Evolutionary conservation across 2,888 invertebrate genomes (phyloP).

Genomic region (Oligia latruncula): DNA sequence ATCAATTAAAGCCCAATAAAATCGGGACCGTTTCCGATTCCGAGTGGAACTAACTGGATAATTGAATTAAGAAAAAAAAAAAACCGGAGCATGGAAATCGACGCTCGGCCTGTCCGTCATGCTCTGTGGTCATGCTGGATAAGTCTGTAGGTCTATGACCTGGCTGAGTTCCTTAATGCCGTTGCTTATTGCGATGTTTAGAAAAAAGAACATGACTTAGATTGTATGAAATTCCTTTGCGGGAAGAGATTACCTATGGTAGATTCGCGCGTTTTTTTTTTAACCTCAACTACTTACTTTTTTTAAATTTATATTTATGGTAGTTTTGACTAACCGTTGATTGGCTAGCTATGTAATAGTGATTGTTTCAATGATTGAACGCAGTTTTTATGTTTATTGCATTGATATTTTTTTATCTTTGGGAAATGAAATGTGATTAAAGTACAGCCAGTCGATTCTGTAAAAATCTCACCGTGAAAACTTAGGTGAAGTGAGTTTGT

Average conservation of each 20-base stretch:
- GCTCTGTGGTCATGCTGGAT: slow-evolving; percentile 62
- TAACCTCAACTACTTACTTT: background rate
- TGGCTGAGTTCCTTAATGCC: slow-evolving; percentile 52
- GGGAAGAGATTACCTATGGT: slow-evolving; percentile 15
- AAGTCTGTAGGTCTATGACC: slow-evolving; percentile 62
- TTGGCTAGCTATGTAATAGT: slow-evolving; percentile 4
- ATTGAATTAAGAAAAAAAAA: slow-evolving; percentile 62
- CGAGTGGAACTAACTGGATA: slow-evolving; percentile 61
- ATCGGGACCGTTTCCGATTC: slow-evolving; percentile 54
- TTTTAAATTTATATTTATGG: background rate
- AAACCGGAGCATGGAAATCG: slow-evolving; percentile 66
- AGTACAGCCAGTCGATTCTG: too few relatives aligned
- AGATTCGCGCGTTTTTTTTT: slow-evolving; percentile 1
- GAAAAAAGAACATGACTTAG: slow-evolving; percentile 53
- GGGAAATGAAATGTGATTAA: background rate
- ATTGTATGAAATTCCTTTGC: slow-evolving; percentile 55
- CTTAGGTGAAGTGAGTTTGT: too few relatives aligned
- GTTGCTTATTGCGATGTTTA: slow-evolving; percentile 48
- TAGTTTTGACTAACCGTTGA: slow-evolving; percentile 17
- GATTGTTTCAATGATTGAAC: slow-evolving; percentile 25
- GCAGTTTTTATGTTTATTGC: slow-evolving; percentile 13
- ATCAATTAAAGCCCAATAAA: slow-evolving; percentile 60
- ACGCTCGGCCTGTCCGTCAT: slow-evolving; percentile 59
- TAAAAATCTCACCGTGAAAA: too few relatives aligned
- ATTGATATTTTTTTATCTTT: background rate